Evolutionary conservation across 1,140 invertebrate genomes (phyloP).

Genomic region (Drosophila burlai): DNA sequence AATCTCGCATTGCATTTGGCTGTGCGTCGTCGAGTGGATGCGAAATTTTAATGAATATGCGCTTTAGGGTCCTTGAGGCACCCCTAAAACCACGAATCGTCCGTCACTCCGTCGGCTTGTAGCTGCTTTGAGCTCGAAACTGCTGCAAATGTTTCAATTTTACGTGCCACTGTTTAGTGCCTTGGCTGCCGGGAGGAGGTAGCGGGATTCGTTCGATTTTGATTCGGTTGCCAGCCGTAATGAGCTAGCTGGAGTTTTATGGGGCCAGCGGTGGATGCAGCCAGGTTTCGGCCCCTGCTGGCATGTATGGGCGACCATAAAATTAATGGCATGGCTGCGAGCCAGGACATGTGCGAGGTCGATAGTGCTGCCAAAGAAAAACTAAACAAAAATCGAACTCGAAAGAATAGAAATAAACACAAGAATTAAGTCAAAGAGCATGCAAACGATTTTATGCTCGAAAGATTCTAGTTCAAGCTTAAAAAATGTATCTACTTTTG

Average conservation of each 20-base stretch:
- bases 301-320: conserved; percentile 65
- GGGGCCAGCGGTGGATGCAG: conserved; percentile 60
- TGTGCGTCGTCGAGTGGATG: conserved; percentile 53
- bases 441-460: too few relatives aligned
- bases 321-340: conserved; percentile 65
- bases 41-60: conserved; percentile 74
- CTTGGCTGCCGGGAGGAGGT: conserved; percentile 21
- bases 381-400: neutral
- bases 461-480: neutral
- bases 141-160: conserved; percentile 74
- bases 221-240: conserved; percentile 69
- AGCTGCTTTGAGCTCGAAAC: conserved; percentile 46
- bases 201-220: conserved; percentile 62
- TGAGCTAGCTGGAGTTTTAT: conserved; percentile 71
- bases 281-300: conserved; percentile 12
- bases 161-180: conserved; percentile 68
- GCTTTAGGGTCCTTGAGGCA: conserved; percentile 47
- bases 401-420: neutral
- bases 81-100: conserved; percentile 13
- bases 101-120: neutral
- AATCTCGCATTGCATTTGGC: conserved; percentile 57
- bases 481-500: neutral
- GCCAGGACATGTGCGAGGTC: conserved; percentile 7
- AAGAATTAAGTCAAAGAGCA: neutral
- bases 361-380: neutral